Conservation (phyloP, 2,113 vertebrate species). For the Vulpes ferrilata region DNA sequence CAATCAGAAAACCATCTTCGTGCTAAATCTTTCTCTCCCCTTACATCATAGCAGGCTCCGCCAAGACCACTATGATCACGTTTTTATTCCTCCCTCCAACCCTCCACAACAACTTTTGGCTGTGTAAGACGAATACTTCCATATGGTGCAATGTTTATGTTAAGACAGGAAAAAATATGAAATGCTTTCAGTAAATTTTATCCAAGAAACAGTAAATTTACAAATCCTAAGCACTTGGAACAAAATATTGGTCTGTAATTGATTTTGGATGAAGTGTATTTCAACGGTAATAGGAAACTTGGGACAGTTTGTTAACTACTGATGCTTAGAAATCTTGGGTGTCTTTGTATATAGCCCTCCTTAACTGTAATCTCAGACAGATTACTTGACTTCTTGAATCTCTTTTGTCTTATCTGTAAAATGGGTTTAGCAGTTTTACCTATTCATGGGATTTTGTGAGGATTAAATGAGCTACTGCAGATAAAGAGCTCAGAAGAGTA, state of each 20-base stretch:
- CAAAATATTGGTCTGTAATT: conserved; percentile 62
- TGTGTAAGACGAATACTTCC: conserved; percentile 56
- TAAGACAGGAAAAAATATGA: not conserved
- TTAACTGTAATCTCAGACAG: not conserved
- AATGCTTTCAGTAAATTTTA: conserved; percentile 70
- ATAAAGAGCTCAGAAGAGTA: not conserved
- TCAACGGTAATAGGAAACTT: conserved; percentile 59
- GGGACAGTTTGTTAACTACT: not conserved
- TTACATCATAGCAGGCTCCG: conserved; percentile 40
- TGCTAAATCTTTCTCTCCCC: conserved; percentile 1
- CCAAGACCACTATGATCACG: conserved; percentile 53
- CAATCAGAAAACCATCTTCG: not conserved
- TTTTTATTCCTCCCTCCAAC: not conserved
- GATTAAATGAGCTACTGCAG: not conserved
- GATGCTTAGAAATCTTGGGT: not conserved
- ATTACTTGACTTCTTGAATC: not conserved
- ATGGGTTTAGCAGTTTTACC: conserved; percentile 6
- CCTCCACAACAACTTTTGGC: not conserved
- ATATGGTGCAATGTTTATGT: conserved; percentile 68
- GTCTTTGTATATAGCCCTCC: not conserved
- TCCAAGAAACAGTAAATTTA: conserved; percentile 72
- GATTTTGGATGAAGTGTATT: conserved; percentile 54
- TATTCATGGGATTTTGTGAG: not conserved
- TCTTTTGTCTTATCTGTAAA: conserved; percentile 42
- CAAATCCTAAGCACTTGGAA: conserved; percentile 69